Evolutionary conservation across 2,888 invertebrate species (phyloP), one percentile per base, ranked within the genome.

Genomic region (Lomographa bimaculata): DNA sequence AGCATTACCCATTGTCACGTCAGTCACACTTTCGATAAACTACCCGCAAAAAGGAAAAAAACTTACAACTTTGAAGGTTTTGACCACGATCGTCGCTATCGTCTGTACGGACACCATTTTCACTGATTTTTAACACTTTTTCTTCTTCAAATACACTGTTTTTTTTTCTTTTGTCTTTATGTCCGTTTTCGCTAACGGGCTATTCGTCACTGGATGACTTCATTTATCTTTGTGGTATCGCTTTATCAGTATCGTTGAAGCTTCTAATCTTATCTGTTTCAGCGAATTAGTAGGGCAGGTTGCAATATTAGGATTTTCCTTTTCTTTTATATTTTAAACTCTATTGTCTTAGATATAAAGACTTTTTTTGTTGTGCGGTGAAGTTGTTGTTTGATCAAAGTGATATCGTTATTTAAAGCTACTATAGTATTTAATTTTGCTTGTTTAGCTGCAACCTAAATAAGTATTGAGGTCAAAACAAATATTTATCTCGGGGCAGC

Each of bases 21-120:
- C 29, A 7, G 50, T 45, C 43, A 48, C 52, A 53, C 48, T 55
- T 50, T 53, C 49, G 33, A 35, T 9, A 14, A 23, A 40, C 37
- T 50, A 37, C 5, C 27, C 10, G 16, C 5, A 42, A 54, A 44
- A 50, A 9, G 24, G 7, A 21, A 21, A 41, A 20, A 23, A 71
- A 90, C 94, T 93, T 89, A 96, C 96, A 91, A 96, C 82, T 90
- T 96, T 96, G 40, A 96, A 87, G 42, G 93, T 84, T 90, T 96
- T 96, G 65, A 96, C 91, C 76, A 95, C 93, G 45, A 96, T 93
- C 39, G 95, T 93, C 50, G 93, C 96, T 58, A 96, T 94, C 25
- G 94, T 95, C 75, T 94, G 94, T 43, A 95, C 91, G 50, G 94
- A 94, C 74, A 94, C 94, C 95, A 95, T 95, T 86, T 87, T 93